These are phyloP conservation scores for Thera obeliscata DNA, from an alignment of 2,888 invertebrate species.

Conservation along the genomic window DNA sequence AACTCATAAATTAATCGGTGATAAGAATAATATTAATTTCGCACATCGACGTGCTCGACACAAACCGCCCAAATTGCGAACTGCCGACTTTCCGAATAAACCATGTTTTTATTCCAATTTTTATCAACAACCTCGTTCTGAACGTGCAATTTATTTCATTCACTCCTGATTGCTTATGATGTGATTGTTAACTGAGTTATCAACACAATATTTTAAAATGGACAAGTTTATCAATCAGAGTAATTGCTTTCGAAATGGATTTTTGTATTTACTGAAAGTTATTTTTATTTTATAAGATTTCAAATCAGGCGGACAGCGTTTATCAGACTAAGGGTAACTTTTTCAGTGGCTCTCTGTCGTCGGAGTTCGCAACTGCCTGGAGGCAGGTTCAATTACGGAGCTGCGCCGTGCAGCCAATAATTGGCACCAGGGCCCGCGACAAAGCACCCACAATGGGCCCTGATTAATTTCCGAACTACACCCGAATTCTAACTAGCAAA, in stretches of 20 bases:
- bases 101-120: constrained; percentile 68
- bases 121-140: constrained; percentile 64
- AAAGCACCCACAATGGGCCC: constrained; percentile 81
- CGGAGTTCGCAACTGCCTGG: constrained; percentile 55
- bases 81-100: constrained; percentile 62
- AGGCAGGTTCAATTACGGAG: constrained; percentile 77
- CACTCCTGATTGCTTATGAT: constrained; percentile 76
- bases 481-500: constrained; percentile 82
- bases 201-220: constrained; percentile 28
- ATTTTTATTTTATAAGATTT: not conserved
- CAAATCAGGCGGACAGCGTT: constrained; percentile 17
- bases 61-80: constrained; percentile 71
- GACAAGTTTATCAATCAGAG: constrained; percentile 20
- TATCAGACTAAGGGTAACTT: constrained; percentile 49
- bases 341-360: constrained; percentile 46
- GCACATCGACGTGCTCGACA: constrained; percentile 41
- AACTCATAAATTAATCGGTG: not conserved
- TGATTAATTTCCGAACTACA: constrained; percentile 84
- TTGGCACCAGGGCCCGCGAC: constrained; percentile 78
- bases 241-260: constrained; percentile 13
- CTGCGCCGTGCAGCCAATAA: constrained; percentile 74
- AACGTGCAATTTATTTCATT: constrained; percentile 76
- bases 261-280: constrained; percentile 11
- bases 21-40: not conserved
- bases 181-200: constrained; percentile 70